A percentile compares a stretch with the other conserved stretches of the same genome.
Conservation (phyloP, 2,113 vertebrate species). For the Pseudorhombus dupliciocellatus region DNA sequence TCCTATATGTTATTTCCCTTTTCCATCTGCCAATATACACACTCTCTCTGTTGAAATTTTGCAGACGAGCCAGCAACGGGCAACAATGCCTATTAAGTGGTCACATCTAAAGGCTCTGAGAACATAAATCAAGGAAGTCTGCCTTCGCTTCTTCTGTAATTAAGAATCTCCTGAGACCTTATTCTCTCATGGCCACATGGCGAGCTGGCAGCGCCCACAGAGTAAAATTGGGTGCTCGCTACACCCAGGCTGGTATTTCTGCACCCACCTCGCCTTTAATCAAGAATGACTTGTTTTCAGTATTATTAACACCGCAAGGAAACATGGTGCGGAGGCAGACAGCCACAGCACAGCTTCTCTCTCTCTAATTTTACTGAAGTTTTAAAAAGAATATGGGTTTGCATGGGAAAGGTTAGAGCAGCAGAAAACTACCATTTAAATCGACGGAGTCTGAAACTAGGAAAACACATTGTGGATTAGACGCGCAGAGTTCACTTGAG, state of each 20-base stretch:
- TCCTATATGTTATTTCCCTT: not conserved
- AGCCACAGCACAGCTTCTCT: slow-evolving; percentile 64
- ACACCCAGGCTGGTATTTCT: slow-evolving; percentile 79
- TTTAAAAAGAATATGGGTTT: slow-evolving; percentile 66
- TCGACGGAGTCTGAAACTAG: slow-evolving; percentile 21
- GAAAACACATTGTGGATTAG: slow-evolving; percentile 30
- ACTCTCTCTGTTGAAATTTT: slow-evolving; percentile 15
- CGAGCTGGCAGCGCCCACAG: slow-evolving; percentile 72
- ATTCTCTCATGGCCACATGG: slow-evolving; percentile 67
- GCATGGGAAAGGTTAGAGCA: slow-evolving; percentile 67
- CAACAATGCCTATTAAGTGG: slow-evolving; percentile 71
- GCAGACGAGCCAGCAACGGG: slow-evolving; percentile 28
- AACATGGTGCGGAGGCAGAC: slow-evolving; percentile 72
- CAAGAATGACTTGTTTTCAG: slow-evolving; percentile 72
- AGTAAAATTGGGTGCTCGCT: slow-evolving; percentile 71
- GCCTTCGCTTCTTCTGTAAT: slow-evolving; percentile 74
- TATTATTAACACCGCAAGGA: slow-evolving; percentile 78
- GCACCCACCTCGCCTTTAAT: slow-evolving; percentile 80
- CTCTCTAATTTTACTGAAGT: slow-evolving; percentile 76
- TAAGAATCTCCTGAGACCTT: slow-evolving; percentile 73
- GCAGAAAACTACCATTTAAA: slow-evolving; percentile 46
- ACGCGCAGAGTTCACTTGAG: slow-evolving; percentile 2
- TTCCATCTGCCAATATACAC: not conserved
- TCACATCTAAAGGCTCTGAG: slow-evolving; percentile 64
- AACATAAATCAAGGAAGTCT: slow-evolving; percentile 71